Evolutionary conservation across 30 jellyfish, hydroid and myxozoan genomes (phyloP).

Genomic region (Catostylus mosaicus): DNA sequence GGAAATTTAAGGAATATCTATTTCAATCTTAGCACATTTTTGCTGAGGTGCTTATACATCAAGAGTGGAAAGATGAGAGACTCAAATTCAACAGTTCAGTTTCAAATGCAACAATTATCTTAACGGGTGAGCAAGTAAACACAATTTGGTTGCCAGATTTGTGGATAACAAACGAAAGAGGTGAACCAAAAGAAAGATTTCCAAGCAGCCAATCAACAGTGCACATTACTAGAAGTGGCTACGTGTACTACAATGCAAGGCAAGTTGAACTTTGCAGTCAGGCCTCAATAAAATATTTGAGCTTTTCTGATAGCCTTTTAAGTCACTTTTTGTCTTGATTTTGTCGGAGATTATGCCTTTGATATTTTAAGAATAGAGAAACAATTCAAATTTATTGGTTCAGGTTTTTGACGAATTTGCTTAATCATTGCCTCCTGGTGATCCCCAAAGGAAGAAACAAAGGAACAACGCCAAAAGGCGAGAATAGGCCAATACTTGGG

Average conservation of each 20-base stretch:
- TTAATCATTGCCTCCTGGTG: no score
- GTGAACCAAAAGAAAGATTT: background rate
- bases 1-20: no score
- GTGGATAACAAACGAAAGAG: constrained; percentile 40
- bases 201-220: background rate
- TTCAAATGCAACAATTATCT: constrained; percentile 20
- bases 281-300: no score
- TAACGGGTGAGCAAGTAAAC: constrained; percentile 23
- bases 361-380: no score
- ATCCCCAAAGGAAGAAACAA: no score
- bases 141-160: constrained; percentile 45
- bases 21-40: constrained; percentile 22
- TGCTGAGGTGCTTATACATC: constrained; percentile 24
- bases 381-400: no score
- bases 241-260: constrained; percentile 6
- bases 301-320: no score
- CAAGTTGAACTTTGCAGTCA: background rate
- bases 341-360: no score
- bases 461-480: no score
- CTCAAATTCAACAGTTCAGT: constrained; percentile 30
- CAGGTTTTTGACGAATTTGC: no score
- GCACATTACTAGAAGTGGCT: background rate
- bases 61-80: constrained; percentile 42
- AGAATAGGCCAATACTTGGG: no score
- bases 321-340: no score